A percentile compares a stretch with the other conserved stretches of the same genome.
Conservation (phyloP, 2,797 vertebrate genomes). For the Buphagus erythrorhynchus region DNA sequence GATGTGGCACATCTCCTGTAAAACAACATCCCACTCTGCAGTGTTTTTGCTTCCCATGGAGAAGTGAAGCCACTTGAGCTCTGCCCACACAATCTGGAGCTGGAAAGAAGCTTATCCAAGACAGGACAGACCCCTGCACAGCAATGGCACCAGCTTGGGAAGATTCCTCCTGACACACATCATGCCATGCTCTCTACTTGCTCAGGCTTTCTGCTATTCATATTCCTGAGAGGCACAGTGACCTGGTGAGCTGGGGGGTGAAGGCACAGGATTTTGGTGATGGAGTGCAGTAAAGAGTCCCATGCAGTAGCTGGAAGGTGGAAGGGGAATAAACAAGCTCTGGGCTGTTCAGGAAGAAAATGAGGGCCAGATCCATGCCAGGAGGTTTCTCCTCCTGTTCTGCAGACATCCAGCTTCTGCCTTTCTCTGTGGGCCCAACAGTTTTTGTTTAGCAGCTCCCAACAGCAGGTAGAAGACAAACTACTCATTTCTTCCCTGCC, state of each 20-base stretch:
- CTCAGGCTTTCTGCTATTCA: background rate
- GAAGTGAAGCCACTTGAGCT: background rate
- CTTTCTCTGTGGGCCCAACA: background rate
- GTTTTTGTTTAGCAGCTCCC: background rate
- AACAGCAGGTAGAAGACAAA: background rate
- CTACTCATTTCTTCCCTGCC: background rate
- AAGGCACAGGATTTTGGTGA: background rate
- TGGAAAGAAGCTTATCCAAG: background rate
- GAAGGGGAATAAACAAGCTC: background rate
- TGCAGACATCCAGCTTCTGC: background rate
- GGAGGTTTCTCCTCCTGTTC: background rate
- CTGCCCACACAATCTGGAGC: background rate
- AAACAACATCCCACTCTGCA: background rate
- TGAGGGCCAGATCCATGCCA: background rate
- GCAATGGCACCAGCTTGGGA: background rate
- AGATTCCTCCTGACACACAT: background rate
- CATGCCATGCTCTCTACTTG: background rate
- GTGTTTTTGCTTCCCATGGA: background rate
- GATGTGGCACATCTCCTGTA: background rate
- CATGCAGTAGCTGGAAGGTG: background rate
- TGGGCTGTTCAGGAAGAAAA: background rate
- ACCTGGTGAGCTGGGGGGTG: background rate
- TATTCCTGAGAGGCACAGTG: background rate
- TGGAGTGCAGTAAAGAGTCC: background rate
- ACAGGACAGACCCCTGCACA: background rate